These are phyloP conservation scores for Lasioglossum morio DNA, from an alignment of 2,888 invertebrate genomes.

Conservation along the genomic window DNA sequence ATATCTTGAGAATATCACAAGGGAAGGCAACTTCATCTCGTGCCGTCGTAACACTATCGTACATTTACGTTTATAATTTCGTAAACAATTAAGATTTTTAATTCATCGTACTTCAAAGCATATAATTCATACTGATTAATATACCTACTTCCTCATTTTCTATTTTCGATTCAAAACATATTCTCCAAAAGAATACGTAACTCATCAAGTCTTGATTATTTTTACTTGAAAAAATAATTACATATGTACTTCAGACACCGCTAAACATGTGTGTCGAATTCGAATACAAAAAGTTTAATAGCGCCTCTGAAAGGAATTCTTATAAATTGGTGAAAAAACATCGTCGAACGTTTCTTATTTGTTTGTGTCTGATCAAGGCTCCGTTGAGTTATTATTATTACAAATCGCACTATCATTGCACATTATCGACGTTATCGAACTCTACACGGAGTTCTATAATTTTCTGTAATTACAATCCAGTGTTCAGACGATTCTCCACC, in stretches of 20 bases:
- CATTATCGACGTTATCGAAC: conserved; percentile 7
- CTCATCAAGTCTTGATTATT: background rate
- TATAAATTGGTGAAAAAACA: background rate
- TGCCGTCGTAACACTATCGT: too few relatives aligned
- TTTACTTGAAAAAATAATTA: background rate
- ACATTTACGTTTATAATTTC: too few relatives aligned
- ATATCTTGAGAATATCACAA: too few relatives aligned
- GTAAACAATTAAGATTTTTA: too few relatives aligned
- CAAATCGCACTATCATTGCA: background rate
- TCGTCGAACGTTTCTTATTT: background rate
- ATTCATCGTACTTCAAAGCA: too few relatives aligned
- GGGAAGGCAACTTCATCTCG: too few relatives aligned
- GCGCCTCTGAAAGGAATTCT: background rate
- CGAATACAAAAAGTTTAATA: background rate
- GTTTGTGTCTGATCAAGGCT: background rate
- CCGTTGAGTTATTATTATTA: background rate
- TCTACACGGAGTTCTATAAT: conserved; percentile 11
- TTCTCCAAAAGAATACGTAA: background rate
- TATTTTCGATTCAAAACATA: too few relatives aligned
- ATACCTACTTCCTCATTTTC: too few relatives aligned
- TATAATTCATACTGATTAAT: too few relatives aligned
- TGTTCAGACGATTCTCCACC: conserved; percentile 9
- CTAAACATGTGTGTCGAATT: background rate
- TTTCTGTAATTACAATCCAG: conserved; percentile 29
- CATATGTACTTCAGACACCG: background rate